Conservation (phyloP, 2,888 invertebrate genomes). For the Rhingia rostrata region DNA sequence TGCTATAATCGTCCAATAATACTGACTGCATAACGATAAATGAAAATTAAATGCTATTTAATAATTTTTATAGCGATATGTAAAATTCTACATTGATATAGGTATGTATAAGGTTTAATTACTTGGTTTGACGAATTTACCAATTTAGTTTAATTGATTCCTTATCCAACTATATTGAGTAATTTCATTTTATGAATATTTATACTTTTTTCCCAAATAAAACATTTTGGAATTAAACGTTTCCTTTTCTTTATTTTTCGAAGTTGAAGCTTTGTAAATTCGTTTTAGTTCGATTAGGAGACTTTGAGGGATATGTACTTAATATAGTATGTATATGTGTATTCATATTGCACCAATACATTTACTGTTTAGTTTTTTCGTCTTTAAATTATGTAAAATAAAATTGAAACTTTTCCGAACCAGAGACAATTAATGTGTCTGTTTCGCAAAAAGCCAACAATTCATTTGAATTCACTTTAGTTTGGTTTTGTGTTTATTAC, state of each 20-base stretch:
- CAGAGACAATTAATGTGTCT: no score
- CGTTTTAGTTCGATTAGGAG: slow-evolving; percentile 64
- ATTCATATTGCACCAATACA: slow-evolving; percentile 25
- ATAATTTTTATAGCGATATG: slow-evolving; percentile 59
- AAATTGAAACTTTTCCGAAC: neutral
- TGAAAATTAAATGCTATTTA: slow-evolving; percentile 24
- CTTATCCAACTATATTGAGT: slow-evolving; percentile 43
- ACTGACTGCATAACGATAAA: slow-evolving; percentile 23
- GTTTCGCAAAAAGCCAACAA: no score
- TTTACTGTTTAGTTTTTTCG: slow-evolving; percentile 23
- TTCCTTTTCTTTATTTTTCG: slow-evolving; percentile 31
- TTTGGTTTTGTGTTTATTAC: neutral
- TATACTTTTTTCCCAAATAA: slow-evolving; percentile 44
- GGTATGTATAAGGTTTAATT: slow-evolving; percentile 25
- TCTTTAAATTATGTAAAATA: slow-evolving; percentile 9
- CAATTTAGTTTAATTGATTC: slow-evolving; percentile 34
- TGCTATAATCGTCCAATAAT: neutral
- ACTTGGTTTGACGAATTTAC: slow-evolving; percentile 42
- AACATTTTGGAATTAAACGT: slow-evolving; percentile 49
- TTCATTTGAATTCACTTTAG: no score
- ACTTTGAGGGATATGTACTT: slow-evolving; percentile 53
- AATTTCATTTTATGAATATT: slow-evolving; percentile 29
- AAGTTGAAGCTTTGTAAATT: slow-evolving; percentile 63
- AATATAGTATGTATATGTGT: slow-evolving; percentile 18
- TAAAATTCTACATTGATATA: slow-evolving; percentile 60